These are phyloP conservation scores for Mormyrus lacerda DNA, from an alignment of 2,113 vertebrate species.

Conservation along the genomic window DNA sequence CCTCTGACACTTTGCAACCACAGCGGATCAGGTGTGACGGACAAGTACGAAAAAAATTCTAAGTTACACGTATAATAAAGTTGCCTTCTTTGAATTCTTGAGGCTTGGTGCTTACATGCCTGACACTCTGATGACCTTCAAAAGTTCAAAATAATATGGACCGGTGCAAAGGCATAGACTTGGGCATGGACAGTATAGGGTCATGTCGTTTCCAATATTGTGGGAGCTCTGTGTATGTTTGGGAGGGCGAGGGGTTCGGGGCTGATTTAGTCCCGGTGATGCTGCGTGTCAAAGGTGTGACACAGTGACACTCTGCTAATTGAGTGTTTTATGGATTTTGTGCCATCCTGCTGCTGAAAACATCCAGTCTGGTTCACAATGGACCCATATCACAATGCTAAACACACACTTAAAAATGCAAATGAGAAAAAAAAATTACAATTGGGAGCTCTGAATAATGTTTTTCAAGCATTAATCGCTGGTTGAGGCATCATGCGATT, in stretches of 20 bases:
- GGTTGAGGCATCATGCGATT: background rate
- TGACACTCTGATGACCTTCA: background rate
- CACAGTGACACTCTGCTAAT: background rate
- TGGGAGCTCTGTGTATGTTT: background rate
- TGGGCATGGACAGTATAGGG: background rate
- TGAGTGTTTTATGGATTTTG: background rate
- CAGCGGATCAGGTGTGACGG: background rate
- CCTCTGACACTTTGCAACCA: background rate
- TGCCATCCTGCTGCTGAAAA: background rate
- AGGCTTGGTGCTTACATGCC: background rate
- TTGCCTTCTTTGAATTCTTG: background rate
- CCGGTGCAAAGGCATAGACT: background rate
- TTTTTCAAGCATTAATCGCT: background rate
- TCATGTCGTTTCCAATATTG: background rate
- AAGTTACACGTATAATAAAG: background rate
- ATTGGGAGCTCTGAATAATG: background rate
- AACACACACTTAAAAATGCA: background rate
- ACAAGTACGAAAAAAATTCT: background rate
- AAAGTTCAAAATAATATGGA: background rate
- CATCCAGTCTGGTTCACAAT: background rate
- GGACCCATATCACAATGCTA: background rate
- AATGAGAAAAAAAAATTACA: background rate
- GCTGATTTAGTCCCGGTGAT: background rate
- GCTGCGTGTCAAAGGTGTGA: background rate
- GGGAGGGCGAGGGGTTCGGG: background rate